Base-by-base conservation (phyloP, 2,797 vertebrate genomes). In the Haliaeetus vocifer region DNA sequence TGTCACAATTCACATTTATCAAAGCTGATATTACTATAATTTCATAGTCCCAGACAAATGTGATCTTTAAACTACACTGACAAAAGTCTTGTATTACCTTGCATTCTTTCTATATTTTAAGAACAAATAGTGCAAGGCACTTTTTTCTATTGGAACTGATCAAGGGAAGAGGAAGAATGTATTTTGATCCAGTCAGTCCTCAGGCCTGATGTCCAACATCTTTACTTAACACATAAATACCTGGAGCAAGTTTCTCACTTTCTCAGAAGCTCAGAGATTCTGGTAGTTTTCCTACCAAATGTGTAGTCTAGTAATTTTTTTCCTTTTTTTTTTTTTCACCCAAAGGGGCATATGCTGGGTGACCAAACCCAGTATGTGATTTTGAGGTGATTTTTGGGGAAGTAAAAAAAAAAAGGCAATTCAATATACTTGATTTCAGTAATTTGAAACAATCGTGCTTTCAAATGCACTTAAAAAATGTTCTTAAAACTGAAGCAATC, bases 401-500 rank as follows among this genome's bases (percentile, higher is more conserved):
- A 73, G 5, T 7, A 16, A 22, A 40, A 38, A 33, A 44, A 47
- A 45, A 65, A 38, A 12, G 0, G 2, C 26, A 37, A 50, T 59
- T 72, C 3, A 10, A 11, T 45, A 28, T 33, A 33, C 2, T 65
- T 50, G 3, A 52, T 74, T 73, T 84, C 37, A 65, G 13, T 58
- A 67, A 53, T 58, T 73, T 44, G 10, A 74, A 93, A 37, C 2
- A 70, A 49, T 44, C 0, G 58, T 79, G 9, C 6, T 86, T 88
- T 74, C 42, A 85, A 87, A 44, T 52, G 5, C 17, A 20, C 6
- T 91, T 50, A 18, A 72, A 55, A 86, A 53, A 58, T 28, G 1
- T 62, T 72, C 50, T 65, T 76, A 56, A 76, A 80, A 55, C 0
- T 0, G 3, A 61, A 50, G 2, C 3, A 75, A 55, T 4, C 6